Evolutionary conservation across 2,888 invertebrate genomes (phyloP), one percentile per base, ranked within the genome.

Genomic region (Myopa testacea): DNA sequence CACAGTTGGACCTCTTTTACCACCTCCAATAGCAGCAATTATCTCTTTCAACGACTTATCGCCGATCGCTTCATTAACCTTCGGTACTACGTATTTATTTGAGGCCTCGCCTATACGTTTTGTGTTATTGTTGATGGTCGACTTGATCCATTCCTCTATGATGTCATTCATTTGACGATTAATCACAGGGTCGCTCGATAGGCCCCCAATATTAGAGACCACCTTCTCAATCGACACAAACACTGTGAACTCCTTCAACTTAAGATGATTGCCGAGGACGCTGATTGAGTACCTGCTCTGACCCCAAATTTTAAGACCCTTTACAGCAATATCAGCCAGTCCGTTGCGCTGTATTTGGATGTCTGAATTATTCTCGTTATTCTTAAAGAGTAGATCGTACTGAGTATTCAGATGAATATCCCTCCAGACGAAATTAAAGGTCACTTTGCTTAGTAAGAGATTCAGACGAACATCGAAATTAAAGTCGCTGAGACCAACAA

Each of bases 71-170:
- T 82, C 81, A 82, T 88, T 88, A 26, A 82, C 81, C 3, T 82
- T 12, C 7, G 85, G 85, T 19, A 86, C 81, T 19, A 81, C 77
- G 1, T 74, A n/a, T 16, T 63, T 73, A 76, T 86, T 82, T n/a
- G 84, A 79, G 37, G 81, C 80, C 0, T 82, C 55, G 7, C 85
- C 83, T 2, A 86, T 78, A 14, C 81, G 78, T 0, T 86, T 82
- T 26, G 85, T 84, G 78, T 87, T 88, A 26, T 88, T 88, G 77
- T 88, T 88, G 60, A 87, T 77, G 4, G 81, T 79, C 45, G 87
- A 45, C 69, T 78, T 77, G 63, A 88, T 80, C 76, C 84, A 83
- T 77, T 88, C 87, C 80, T 86, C 88, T 73, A 88, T 75, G 19
- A 88, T 62, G 38, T 86, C 83, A 78, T 88, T 88, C 5, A 87